phyloP scores from a whole-genome alignment of 2,888 invertebrate species.

The Xestia ashworthii region DNA sequence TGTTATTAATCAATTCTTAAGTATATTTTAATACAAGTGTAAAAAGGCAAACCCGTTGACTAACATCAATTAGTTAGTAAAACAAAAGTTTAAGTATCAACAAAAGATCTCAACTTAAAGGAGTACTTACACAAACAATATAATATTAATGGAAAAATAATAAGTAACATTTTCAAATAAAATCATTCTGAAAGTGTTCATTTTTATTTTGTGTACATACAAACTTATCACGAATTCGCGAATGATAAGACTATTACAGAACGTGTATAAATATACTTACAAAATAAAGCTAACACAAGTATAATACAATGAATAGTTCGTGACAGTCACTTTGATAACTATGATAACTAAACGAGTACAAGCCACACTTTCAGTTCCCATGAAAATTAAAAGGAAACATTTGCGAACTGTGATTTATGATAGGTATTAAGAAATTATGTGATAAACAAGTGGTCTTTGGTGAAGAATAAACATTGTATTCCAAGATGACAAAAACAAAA shows the following conservation, averaged over 20 bases:
- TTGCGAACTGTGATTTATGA: constrained; percentile 36
- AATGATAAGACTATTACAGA: constrained; percentile 15
- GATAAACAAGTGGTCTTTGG: constrained; percentile 79
- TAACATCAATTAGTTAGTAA: constrained; percentile 23
- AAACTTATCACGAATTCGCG: constrained; percentile 12
- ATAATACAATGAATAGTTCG: constrained; percentile 27
- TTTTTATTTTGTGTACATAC: constrained; percentile 24
- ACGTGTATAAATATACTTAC: constrained; percentile 22
- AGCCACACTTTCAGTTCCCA: constrained; percentile 29
- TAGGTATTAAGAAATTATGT: constrained; percentile 47
- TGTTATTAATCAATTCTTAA: constrained; percentile 32
- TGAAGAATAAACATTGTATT: constrained; percentile 75
- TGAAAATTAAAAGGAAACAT: constrained; percentile 17
- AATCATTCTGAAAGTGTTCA: constrained; percentile 6
- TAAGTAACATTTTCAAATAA: constrained; percentile 22
- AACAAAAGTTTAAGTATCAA: constrained; percentile 40
- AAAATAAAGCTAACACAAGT: constrained; percentile 26
- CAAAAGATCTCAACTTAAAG: constrained; percentile 34
- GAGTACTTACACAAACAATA: constrained; percentile 24
- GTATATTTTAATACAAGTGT: constrained; percentile 38
- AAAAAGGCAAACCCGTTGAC: constrained; percentile 35
- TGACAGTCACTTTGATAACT: constrained; percentile 38
- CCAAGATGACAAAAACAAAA: constrained; percentile 65
- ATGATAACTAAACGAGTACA: constrained; percentile 38
- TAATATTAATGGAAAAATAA: constrained; percentile 14